Percentiles rank a stretch among this genome's conserved stretches.
phyloP scores from a whole-genome alignment of 2,888 invertebrate genomes.

The Papilio elwesi region DNA sequence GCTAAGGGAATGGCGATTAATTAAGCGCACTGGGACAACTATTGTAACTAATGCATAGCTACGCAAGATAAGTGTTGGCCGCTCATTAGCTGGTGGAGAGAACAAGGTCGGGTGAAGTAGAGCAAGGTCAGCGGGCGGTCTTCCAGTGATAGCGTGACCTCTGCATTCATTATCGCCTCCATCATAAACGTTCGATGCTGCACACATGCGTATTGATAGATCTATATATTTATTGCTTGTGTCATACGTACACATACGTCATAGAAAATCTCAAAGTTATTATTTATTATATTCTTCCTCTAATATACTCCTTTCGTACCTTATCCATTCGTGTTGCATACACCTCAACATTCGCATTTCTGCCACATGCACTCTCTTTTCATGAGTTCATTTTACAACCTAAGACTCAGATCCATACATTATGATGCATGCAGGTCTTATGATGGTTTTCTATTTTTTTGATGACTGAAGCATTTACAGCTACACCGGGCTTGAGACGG shows the following conservation, averaged over 20 bases:
- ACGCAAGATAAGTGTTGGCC: constrained; percentile 63
- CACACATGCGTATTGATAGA: constrained; percentile 49
- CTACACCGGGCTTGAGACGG: no score
- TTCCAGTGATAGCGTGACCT: constrained; percentile 80
- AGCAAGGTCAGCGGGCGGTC: constrained; percentile 78
- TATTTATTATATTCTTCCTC: no score
- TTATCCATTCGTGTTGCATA: no score
- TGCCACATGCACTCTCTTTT: no score
- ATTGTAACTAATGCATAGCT: constrained; percentile 65
- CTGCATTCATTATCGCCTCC: constrained; percentile 68
- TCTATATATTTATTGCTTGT: constrained; percentile 41
- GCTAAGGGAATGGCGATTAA: constrained; percentile 64
- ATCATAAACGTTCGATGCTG: constrained; percentile 55
- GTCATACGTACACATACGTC: constrained; percentile 48
- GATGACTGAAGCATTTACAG: no score
- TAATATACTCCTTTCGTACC: no score
- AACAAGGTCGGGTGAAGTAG: constrained; percentile 75
- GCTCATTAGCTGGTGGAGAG: constrained; percentile 64
- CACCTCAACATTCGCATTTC: no score
- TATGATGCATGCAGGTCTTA: no score
- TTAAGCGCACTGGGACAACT: constrained; percentile 67
- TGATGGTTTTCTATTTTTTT: no score
- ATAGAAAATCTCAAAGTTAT: background rate
- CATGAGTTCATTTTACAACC: no score
- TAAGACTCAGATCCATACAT: no score